Base-by-base conservation (phyloP, 2,888 invertebrate genomes). In the Leptothorax acervorum region DNA sequence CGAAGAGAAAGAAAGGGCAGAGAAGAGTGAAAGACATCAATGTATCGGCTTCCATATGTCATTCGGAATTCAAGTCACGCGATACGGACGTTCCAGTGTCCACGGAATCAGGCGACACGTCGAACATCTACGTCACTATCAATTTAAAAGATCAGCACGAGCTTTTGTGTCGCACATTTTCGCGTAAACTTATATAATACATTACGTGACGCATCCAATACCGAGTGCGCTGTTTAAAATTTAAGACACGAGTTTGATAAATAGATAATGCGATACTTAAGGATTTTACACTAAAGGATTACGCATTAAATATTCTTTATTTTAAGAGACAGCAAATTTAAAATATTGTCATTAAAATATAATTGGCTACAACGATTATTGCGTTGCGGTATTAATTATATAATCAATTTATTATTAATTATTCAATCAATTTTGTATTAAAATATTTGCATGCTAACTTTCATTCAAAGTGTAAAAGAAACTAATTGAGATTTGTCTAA, bases 101-200 rank as follows among this genome's bases (percentile, higher is more conserved):
- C 87, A 68, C 63, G 82, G 71, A 88, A 71, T 74, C 87, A 82
- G 86, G 85, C 89, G 91, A 91, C 89, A 87, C 88, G 90, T 90
- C 88, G 89, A 89, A 90, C 89, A 88, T 89, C 89, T 87, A 89
- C 90, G 91, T 92, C 89, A 87, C 90, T 92, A 91, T 91, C 90
- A 89, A 92, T 92, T 91, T 90, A 89, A 87, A 86, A 89, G 89
- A 92, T 92, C 90, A 89, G 90, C 88, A 87, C 87, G 87, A 87
- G 88, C 82, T 84, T 76, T 85, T 85, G 87, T 86, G 87, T 86
- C 31, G 31, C 15, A 55, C 45, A 53, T 60, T 74, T 68, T 65
- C 82, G 65, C 53, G 55, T 48, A 35, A 71, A 78, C 53, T 60
- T 60, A 39, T 78, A 35, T 60, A 48, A 79, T 60, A 12, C 18